These are phyloP conservation scores for Siderastrea siderea DNA, from an alignment of 92 coral and sea anemone genomes.

Conservation along the genomic window DNA sequence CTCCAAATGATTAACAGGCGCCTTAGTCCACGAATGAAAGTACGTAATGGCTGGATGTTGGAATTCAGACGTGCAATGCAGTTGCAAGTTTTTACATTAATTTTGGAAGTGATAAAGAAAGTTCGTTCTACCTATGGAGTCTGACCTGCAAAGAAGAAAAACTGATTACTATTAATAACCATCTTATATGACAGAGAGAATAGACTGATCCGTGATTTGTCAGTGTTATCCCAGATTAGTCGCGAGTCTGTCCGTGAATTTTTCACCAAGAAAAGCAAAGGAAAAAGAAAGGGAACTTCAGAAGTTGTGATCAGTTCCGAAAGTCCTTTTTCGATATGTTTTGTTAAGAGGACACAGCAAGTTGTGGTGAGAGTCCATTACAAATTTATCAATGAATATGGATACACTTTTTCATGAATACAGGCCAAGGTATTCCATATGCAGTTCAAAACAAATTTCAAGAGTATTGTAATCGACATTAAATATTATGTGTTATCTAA, in stretches of 20 bases:
- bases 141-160: background rate
- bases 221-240: background rate
- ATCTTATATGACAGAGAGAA: conserved; percentile 9
- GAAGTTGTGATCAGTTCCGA: conserved; percentile 4
- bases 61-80: conserved; percentile 42
- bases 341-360: conserved; percentile 34
- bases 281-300: conserved; percentile 29
- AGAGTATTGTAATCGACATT: background rate
- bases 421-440: background rate
- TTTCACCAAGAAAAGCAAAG: conserved; percentile 18
- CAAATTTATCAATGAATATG: conserved; percentile 30
- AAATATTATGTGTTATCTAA: background rate
- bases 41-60: conserved; percentile 54
- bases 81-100: conserved; percentile 21
- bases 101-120: conserved; percentile 5
- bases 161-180: background rate
- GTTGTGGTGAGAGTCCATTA: conserved; percentile 16
- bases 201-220: background rate
- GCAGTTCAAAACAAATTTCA: background rate
- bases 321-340: conserved; percentile 13
- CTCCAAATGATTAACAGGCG: conserved; percentile 45
- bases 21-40: conserved; percentile 55
- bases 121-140: conserved; percentile 31
- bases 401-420: conserved; percentile 8
- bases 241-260: background rate